phyloP scores from a whole-genome alignment of 2,797 vertebrate genomes.

The Chelon auratus region DNA sequence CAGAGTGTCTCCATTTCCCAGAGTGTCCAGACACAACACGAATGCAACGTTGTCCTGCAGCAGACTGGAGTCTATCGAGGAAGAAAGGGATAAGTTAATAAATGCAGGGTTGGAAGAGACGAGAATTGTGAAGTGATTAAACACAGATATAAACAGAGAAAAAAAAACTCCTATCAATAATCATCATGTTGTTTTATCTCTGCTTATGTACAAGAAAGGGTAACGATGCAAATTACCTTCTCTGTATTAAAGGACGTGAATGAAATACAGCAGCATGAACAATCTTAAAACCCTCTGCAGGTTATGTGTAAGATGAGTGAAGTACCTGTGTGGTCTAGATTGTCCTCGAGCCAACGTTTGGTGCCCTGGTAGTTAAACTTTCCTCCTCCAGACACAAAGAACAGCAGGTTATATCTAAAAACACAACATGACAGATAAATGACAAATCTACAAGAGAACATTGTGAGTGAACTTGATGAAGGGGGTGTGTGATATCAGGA shows the following conservation, averaged over 20 bases:
- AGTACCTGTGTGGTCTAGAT: constrained; percentile 96
- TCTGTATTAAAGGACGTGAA: neutral
- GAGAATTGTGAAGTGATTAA: too few relatives aligned
- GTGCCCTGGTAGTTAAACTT: constrained; percentile 99
- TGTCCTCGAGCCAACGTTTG: constrained; percentile 98
- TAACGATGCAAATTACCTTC: too few relatives aligned
- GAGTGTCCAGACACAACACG: constrained; percentile 95
- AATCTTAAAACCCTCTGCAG: neutral
- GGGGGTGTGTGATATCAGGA: neutral
- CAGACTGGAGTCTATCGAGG: constrained; percentile 91
- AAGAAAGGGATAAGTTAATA: neutral
- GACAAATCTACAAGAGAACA: neutral
- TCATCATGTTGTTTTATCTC: too few relatives aligned
- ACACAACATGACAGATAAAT: constrained; percentile 27
- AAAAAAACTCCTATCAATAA: too few relatives aligned
- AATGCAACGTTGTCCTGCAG: constrained; percentile 98
- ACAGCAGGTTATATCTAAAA: constrained; percentile 94
- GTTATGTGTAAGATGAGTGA: neutral
- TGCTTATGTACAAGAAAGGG: too few relatives aligned
- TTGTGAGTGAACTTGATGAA: neutral
- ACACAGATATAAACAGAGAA: too few relatives aligned
- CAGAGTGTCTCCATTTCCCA: constrained; percentile 90
- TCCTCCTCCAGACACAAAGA: constrained; percentile 98
- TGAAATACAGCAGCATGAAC: neutral
- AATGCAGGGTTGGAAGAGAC: too few relatives aligned